Evolutionary conservation across 1,140 invertebrate genomes (phyloP), one percentile per base, ranked within the genome.

Genomic region (Drosophila insularis): DNA sequence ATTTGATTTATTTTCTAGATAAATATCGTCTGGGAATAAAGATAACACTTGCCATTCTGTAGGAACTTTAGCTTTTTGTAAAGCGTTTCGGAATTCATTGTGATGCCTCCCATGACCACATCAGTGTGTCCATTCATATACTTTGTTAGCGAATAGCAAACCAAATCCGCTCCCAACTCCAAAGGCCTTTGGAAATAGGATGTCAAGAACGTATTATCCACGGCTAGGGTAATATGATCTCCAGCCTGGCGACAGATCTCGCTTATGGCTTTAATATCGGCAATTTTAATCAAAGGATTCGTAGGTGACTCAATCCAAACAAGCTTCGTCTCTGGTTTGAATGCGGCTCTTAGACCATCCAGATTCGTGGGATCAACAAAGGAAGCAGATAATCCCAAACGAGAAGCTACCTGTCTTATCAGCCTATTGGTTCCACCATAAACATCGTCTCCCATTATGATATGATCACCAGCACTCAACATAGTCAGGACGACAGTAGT

Each of bases 61-160:
- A 98, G 92, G 92, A 97, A 99, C 73, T 95, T 94, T 10, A 99
- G 90, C 90, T 94, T 94, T 23, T 96, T 90, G 75, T 95, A 94
- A 0, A 99, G 80, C 55, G 95, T 95, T 61, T 96, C 94, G 84
- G 95, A 93, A 73, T 95, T 98, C 3, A 95, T 94, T 23, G 96
- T 94, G 7, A 96, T 94, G 7, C 96, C 96, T 2, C 99, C 99
- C 99, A 99, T 99, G 1, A 99, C 95, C 50, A 99, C 96, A 93
- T 99, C 99, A 1, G 97, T 96, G 92, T 99, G 98, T 0, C 98
- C 99, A 92, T 99, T 99, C 95, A 99, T 98, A 89, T 99, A 99
- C 92, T 99, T 99, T 0, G 98, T 99, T 23, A 99, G 81, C 0
- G 98, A 99, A 93, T 99, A 98, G 74, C 98, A 92, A 1, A 96